Evolutionary conservation across 2,888 invertebrate genomes (phyloP).

Genomic region (Hololepta plana): DNA sequence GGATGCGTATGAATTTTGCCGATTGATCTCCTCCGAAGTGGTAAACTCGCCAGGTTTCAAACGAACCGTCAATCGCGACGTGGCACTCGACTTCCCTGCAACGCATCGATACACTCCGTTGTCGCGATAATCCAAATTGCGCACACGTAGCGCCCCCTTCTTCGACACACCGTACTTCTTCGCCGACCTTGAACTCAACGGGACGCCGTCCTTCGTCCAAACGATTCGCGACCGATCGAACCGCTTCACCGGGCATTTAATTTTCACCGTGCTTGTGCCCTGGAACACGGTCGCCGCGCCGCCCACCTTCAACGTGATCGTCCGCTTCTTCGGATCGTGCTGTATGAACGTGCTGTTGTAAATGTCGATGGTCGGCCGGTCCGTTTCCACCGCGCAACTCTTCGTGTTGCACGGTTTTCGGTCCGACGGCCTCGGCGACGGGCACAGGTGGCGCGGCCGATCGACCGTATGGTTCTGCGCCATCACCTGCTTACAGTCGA

Average conservation of each 20-base stretch:
- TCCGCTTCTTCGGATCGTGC: slow-evolving; percentile 61
- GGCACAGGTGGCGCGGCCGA: slow-evolving; percentile 57
- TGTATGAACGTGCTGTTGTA: slow-evolving; percentile 71
- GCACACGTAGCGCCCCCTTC: slow-evolving; percentile 77
- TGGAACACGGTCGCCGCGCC: slow-evolving; percentile 80
- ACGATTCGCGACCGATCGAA: slow-evolving; percentile 66
- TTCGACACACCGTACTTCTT: slow-evolving; percentile 77
- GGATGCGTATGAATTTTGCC: no score
- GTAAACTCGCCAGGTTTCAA: slow-evolving; percentile 61
- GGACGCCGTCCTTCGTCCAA: slow-evolving; percentile 78
- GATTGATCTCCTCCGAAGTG: slow-evolving; percentile 53
- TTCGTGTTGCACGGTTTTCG: slow-evolving; percentile 75
- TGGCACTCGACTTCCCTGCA: slow-evolving; percentile 66
- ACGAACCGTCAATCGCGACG: slow-evolving; percentile 63
- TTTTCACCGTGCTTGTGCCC: slow-evolving; percentile 82
- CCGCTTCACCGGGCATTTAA: slow-evolving; percentile 83
- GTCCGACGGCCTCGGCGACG: slow-evolving; percentile 52
- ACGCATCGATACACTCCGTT: slow-evolving; percentile 75
- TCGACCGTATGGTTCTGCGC: slow-evolving; percentile 81
- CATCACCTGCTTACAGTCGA: slow-evolving; percentile 82
- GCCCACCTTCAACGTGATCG: slow-evolving; percentile 73
- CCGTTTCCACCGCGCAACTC: slow-evolving; percentile 53
- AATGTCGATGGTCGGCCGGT: slow-evolving; percentile 57
- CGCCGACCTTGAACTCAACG: slow-evolving; percentile 51
- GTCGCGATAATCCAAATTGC: slow-evolving; percentile 63